These are phyloP conservation scores for Temnothorax curvispinosus DNA, from an alignment of 1,140 invertebrate genomes.

Conservation along the genomic window DNA sequence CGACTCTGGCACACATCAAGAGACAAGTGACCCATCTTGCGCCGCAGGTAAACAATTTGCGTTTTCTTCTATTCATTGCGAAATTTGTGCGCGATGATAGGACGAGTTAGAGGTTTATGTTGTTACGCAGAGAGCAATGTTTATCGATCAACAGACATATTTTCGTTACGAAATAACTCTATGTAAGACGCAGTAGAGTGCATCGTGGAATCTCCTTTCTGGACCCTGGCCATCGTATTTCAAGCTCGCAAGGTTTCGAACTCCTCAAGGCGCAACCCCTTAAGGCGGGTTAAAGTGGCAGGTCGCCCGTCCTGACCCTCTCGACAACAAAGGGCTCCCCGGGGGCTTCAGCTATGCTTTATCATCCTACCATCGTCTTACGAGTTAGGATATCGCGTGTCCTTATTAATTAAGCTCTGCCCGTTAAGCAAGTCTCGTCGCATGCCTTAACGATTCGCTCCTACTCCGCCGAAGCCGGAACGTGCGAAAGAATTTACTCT, in stretches of 20 bases:
- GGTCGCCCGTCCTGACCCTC: slow-evolving; percentile 80
- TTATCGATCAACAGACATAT: slow-evolving; percentile 16
- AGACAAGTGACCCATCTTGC: slow-evolving; percentile 92
- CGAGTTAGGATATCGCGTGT: slow-evolving; percentile 84
- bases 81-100: neutral
- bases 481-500: slow-evolving; percentile 74
- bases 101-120: neutral
- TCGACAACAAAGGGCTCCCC: slow-evolving; percentile 85
- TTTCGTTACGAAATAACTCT: slow-evolving; percentile 1
- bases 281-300: slow-evolving; percentile 83
- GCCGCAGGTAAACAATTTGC: slow-evolving; percentile 86
- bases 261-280: slow-evolving; percentile 77
- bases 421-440: slow-evolving; percentile 82
- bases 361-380: slow-evolving; percentile 78
- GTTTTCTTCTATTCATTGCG: neutral
- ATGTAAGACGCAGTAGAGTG: neutral
- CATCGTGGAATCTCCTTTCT: slow-evolving; percentile 23
- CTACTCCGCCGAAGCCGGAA: slow-evolving; percentile 58
- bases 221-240: slow-evolving; percentile 56
- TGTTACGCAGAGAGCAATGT: too few relatives aligned
- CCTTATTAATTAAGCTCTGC: slow-evolving; percentile 86
- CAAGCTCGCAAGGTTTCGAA: slow-evolving; percentile 63
- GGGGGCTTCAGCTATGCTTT: slow-evolving; percentile 79
- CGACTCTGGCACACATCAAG: slow-evolving; percentile 94
- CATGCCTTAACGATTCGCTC: slow-evolving; percentile 83